A percentile compares a stretch with the other conserved stretches of the same genome.
Conservation (phyloP, 2,888 invertebrate species). For the Acanthosoma haemorrhoidale region DNA sequence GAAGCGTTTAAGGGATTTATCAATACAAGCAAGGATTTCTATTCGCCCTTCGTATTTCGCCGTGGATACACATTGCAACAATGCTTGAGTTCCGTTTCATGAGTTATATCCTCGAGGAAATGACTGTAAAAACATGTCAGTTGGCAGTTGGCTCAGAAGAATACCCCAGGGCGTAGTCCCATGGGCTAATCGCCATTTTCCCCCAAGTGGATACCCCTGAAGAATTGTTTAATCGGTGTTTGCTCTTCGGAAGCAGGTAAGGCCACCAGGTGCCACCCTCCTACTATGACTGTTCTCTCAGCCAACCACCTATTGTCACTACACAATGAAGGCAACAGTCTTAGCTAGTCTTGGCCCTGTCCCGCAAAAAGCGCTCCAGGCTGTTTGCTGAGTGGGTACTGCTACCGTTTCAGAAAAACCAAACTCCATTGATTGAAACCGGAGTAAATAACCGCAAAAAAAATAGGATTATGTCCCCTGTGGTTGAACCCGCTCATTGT, state of each 20-base stretch:
- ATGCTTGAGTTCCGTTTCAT: too few relatives aligned
- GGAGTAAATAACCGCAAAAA: not conserved
- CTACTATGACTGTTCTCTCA: slow-evolving; percentile 1
- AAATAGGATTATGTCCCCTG: not conserved
- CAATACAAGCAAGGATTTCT: too few relatives aligned
- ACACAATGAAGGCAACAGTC: too few relatives aligned
- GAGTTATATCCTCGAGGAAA: too few relatives aligned
- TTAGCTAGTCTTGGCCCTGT: too few relatives aligned
- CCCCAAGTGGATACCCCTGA: not conserved
- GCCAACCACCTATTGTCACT: not conserved
- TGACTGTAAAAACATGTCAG: not conserved
- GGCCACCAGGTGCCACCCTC: not conserved
- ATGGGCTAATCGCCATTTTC: not conserved
- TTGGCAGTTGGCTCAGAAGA: not conserved
- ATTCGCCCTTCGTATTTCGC: too few relatives aligned
- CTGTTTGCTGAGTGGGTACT: not conserved
- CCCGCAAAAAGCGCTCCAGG: too few relatives aligned
- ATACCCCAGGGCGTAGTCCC: not conserved
- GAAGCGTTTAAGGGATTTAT: too few relatives aligned
- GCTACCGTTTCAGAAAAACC: not conserved
- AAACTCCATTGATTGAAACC: not conserved
- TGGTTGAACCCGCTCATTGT: too few relatives aligned
- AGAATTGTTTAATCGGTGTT: not conserved
- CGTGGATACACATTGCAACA: too few relatives aligned
- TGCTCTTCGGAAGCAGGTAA: not conserved